Evolutionary conservation across 2,113 vertebrate species (phyloP).

Genomic region (Brienomyrus longianalis): DNA sequence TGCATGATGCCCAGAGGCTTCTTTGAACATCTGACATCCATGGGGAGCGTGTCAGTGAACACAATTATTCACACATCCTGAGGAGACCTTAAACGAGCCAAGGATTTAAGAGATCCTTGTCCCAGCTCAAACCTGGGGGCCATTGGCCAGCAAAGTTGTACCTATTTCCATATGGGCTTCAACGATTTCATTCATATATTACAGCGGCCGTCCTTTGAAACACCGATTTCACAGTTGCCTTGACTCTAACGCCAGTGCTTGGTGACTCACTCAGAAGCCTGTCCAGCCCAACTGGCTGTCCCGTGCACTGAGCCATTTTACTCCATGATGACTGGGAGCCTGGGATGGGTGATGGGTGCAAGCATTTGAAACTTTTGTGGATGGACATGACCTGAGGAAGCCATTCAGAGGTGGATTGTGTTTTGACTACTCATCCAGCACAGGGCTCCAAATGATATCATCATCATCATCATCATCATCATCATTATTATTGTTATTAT

Average conservation of each 20-base stretch:
- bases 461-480: background rate
- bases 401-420: background rate
- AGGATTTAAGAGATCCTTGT: conserved; percentile 56
- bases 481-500: background rate
- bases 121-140: conserved; percentile 47
- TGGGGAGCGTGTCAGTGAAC: conserved; percentile 46
- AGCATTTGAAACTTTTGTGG: background rate
- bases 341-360: background rate
- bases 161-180: background rate
- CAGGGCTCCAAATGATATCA: background rate
- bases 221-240: conserved; percentile 43
- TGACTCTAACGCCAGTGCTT: conserved; percentile 32
- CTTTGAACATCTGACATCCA: background rate
- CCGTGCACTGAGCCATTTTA: conserved; percentile 51
- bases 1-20: background rate
- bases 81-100: conserved; percentile 56
- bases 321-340: conserved; percentile 28
- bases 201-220: conserved; percentile 16
- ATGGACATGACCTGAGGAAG: background rate
- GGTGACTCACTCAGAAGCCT: conserved; percentile 52
- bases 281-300: conserved; percentile 46
- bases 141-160: conserved; percentile 21
- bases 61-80: conserved; percentile 56
- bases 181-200: background rate
- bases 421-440: background rate